Conservation (phyloP, 2,113 vertebrate genomes). For the Sprattus sprattus region DNA sequence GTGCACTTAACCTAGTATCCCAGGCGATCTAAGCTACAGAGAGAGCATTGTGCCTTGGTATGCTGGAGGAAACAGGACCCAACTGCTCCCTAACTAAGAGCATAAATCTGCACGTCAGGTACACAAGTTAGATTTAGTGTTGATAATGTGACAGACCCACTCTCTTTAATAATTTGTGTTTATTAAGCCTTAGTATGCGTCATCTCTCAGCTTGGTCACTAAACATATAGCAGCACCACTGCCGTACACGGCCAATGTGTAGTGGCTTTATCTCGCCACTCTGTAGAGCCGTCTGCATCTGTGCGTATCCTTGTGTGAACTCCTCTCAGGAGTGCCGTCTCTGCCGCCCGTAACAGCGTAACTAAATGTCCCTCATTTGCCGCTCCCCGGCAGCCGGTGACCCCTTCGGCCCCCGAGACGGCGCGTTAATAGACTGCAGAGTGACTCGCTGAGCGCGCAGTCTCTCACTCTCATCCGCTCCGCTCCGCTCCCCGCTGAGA, state of each 20-base stretch:
- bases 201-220: not conserved
- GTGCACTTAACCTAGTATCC: not conserved
- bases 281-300: not conserved
- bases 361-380: constrained; percentile 14
- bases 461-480: not conserved
- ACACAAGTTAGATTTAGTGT: not conserved
- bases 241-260: not conserved
- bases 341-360: not conserved
- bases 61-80: not conserved
- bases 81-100: not conserved
- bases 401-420: not conserved
- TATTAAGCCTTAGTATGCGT: not conserved
- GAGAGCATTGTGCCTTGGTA: too few relatives aligned
- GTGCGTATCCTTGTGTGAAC: not conserved
- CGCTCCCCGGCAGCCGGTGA: not conserved
- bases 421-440: not conserved
- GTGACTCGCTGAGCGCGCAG: not conserved
- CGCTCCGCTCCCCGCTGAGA: not conserved
- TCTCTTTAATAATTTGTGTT: not conserved
- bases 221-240: not conserved
- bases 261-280: not conserved
- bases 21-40: too few relatives aligned
- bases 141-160: not conserved
- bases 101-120: not conserved
- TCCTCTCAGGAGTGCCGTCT: not conserved